These are phyloP conservation scores for Ctenopoma multispine DNA, from an alignment of 2,797 vertebrate species.

Conservation along the genomic window DNA sequence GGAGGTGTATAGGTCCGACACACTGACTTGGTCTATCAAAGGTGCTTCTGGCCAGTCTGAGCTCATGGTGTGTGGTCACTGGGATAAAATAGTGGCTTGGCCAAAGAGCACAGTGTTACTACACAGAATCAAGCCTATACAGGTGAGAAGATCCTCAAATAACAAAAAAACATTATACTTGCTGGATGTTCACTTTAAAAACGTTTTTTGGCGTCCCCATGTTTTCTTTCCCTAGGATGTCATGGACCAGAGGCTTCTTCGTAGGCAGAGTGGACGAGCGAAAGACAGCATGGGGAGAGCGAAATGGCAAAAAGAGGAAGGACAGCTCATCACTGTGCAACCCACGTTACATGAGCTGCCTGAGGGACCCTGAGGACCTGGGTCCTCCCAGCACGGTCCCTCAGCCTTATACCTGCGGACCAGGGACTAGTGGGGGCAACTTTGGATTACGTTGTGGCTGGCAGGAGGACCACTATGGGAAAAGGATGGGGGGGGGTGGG, in stretches of 20 bases:
- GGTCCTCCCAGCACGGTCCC: slow-evolving; percentile 74
- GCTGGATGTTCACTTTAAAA: slow-evolving; percentile 1
- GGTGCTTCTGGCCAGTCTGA: slow-evolving; percentile 69
- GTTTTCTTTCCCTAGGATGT: slow-evolving; percentile 86
- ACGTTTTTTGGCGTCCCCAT: neutral
- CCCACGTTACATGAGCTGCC: slow-evolving; percentile 95
- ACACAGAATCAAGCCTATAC: slow-evolving; percentile 75
- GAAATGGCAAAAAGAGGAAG: slow-evolving; percentile 92
- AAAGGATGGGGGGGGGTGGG: slow-evolving; percentile 78
- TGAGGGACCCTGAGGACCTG: slow-evolving; percentile 89
- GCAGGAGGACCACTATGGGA: slow-evolving; percentile 95
- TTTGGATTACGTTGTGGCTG: slow-evolving; percentile 89
- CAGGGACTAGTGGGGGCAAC: slow-evolving; percentile 75
- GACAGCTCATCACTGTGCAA: slow-evolving; percentile 88
- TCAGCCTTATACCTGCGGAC: slow-evolving; percentile 76
- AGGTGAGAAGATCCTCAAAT: slow-evolving; percentile 73
- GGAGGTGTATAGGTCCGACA: slow-evolving; percentile 42
- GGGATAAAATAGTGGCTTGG: slow-evolving; percentile 82
- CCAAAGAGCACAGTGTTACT: slow-evolving; percentile 72
- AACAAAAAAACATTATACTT: neutral
- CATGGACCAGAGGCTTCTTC: slow-evolving; percentile 95
- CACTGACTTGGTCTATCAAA: slow-evolving; percentile 44
- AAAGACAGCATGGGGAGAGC: slow-evolving; percentile 96
- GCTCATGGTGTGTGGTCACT: slow-evolving; percentile 77
- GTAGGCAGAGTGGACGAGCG: slow-evolving; percentile 92